phyloP scores from a whole-genome alignment of 2,113 vertebrate genomes.

The Solea solea region DNA sequence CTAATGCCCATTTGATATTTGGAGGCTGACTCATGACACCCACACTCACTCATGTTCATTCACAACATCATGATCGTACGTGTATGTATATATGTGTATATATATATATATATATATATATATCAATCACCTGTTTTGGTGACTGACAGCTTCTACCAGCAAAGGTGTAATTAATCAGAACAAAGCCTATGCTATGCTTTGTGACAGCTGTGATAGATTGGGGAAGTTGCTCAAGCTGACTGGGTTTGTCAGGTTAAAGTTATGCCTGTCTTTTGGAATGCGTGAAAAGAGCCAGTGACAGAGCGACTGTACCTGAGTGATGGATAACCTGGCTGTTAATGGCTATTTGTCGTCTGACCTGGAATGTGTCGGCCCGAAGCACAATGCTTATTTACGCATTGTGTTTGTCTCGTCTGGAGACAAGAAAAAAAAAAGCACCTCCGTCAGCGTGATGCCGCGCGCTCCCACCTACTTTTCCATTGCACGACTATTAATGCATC shows the following conservation, averaged over 20 bases:
- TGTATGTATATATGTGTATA: background rate
- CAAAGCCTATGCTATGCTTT: slow-evolving; percentile 54
- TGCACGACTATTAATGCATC: slow-evolving; percentile 21
- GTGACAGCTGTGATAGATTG: slow-evolving; percentile 79
- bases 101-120: slow-evolving; percentile 6
- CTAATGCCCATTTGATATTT: slow-evolving; percentile 56
- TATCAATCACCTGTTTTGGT: slow-evolving; percentile 63
- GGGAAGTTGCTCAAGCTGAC: slow-evolving; percentile 74
- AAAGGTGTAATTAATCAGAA: slow-evolving; percentile 78
- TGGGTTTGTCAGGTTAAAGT: slow-evolving; percentile 67
- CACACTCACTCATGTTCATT: slow-evolving; percentile 61
- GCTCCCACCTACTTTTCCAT: slow-evolving; percentile 41
- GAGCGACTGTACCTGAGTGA: slow-evolving; percentile 58
- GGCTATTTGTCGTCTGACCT: slow-evolving; percentile 62
- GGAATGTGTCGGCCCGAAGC: slow-evolving; percentile 61
- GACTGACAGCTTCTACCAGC: slow-evolving; percentile 71
- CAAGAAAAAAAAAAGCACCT: slow-evolving; percentile 13
- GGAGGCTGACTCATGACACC: slow-evolving; percentile 49
- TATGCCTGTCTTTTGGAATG: slow-evolving; percentile 69
- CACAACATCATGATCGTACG: slow-evolving; percentile 48
- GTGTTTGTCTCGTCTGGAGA: slow-evolving; percentile 48
- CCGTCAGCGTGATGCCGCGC: background rate
- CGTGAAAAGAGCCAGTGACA: slow-evolving; percentile 62
- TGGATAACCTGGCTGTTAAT: slow-evolving; percentile 57
- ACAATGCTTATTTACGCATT: slow-evolving; percentile 44